Evolutionary conservation across 1,140 invertebrate genomes (phyloP).

Genomic region (Acromyrmex heyeri): DNA sequence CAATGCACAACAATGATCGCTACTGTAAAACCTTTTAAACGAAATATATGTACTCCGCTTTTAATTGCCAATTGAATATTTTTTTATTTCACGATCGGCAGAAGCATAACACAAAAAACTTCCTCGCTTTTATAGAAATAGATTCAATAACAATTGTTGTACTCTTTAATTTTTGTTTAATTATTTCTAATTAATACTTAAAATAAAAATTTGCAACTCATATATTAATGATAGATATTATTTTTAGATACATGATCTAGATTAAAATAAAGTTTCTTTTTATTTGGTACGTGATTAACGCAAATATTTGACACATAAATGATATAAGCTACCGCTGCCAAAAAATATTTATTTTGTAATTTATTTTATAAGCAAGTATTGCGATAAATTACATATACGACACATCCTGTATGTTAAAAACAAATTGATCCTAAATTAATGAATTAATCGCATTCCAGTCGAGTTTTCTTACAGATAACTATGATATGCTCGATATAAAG

Average conservation of each 20-base stretch:
- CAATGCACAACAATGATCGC: slow-evolving; percentile 71
- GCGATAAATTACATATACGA: not conserved
- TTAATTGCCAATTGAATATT: slow-evolving; percentile 35
- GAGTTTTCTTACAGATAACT: not conserved
- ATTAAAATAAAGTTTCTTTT: slow-evolving; percentile 1
- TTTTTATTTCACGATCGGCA: not conserved
- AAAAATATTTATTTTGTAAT: not conserved
- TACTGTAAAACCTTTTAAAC: slow-evolving; percentile 26
- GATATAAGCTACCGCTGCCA: not conserved
- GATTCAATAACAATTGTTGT: not conserved
- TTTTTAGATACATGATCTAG: not conserved
- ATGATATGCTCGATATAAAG: not conserved
- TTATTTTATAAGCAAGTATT: slow-evolving; percentile 18
- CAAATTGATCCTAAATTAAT: not conserved
- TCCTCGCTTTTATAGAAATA: not conserved
- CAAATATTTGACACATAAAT: not conserved
- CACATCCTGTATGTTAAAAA: not conserved
- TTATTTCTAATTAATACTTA: not conserved
- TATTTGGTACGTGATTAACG: not conserved
- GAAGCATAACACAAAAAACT: not conserved
- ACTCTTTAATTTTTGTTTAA: not conserved
- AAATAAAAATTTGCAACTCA: not conserved
- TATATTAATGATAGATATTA: slow-evolving; percentile 1
- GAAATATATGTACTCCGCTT: not conserved
- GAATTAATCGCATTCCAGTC: slow-evolving; percentile 17